Base-by-base conservation (phyloP, 2,113 vertebrate genomes). In the Motacilla tschutschensis region DNA sequence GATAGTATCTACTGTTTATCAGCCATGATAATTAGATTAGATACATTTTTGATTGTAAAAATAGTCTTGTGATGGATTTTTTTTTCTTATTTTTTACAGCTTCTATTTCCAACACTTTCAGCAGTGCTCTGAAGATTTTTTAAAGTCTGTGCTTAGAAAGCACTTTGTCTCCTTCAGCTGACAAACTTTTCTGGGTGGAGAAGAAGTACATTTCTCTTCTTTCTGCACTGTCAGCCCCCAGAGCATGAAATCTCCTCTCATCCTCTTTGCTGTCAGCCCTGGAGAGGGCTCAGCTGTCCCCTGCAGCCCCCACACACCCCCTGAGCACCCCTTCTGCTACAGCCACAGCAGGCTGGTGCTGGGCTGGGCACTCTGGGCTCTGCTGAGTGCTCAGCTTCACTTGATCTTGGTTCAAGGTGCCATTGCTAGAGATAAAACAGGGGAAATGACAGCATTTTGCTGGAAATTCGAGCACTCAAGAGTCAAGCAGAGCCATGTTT, bases 281-380 rank as follows among this genome's bases (percentile, higher is more conserved):
- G 40, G 46, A 38, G 46, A 81, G 21, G 38, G 47, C 60, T 65
- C 6, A 0, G 43, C 55, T 62, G 35, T 26, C 12, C 1, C 55
- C 44, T 54, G 2, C 76, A 79, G 58, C 20, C 60, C 38, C 59
- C 41, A 5, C 5, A 43, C 7, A 17, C 1, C 4, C 15, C 35
- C 38, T 20, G 2, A 16, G 21, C 51, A 2, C 5, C 0, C 4
- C 44, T 9, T 0, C 19, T 38, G 63, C 62, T 16, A 3, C 1
- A 6, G 62, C 48, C 66, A 53, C 43, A 63, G 79, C 35, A 72
- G 36, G 63, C 6, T 33, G 43, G 6, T 16, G 51, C 51, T 83
- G 44, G 14, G n/a, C 54, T 35, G 54, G 33, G 22, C 21, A 25
- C 33, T 25, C 17, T 2, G 1, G 67, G 47, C 80, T 70, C 57